Conservation (phyloP, 2,888 invertebrate genomes). For the Chorisops tibialis region DNA sequence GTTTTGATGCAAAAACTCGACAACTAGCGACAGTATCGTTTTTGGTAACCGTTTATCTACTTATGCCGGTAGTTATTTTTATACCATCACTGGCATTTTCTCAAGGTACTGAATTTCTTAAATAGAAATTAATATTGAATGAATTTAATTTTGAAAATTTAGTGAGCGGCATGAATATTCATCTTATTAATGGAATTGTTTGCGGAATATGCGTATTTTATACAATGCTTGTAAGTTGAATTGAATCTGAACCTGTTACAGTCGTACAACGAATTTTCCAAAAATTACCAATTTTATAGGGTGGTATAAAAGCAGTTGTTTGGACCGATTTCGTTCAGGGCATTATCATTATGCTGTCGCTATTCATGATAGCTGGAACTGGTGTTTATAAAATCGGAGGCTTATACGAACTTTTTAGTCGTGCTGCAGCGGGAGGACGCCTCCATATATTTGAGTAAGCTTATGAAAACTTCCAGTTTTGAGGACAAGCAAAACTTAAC, state of each 20-base stretch:
- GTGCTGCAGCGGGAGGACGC: constrained; percentile 47
- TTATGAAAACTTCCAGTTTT: background rate
- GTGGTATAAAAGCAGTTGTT: constrained; percentile 55
- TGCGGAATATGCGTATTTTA: constrained; percentile 59
- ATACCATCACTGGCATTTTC: constrained; percentile 47
- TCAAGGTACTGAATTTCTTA: constrained; percentile 41
- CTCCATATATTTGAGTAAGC: constrained; percentile 49
- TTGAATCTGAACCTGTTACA: too few species aligned
- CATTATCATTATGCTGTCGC: constrained; percentile 48
- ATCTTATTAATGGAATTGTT: constrained; percentile 56
- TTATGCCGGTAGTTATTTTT: constrained; percentile 47
- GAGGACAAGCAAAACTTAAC: background rate
- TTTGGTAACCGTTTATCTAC: constrained; percentile 41
- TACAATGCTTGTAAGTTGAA: constrained; percentile 58
- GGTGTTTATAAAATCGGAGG: constrained; percentile 52
- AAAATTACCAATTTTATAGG: constrained; percentile 41
- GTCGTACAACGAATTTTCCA: too few species aligned
- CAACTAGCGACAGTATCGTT: constrained; percentile 45
- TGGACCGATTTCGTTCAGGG: constrained; percentile 57
- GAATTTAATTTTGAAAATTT: constrained; percentile 34
- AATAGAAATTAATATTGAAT: background rate
- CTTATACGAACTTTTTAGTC: constrained; percentile 44
- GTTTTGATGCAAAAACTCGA: constrained; percentile 44
- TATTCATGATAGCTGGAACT: constrained; percentile 47
- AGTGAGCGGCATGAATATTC: constrained; percentile 59